Percentiles rank a stretch among this genome's conserved stretches.
Evolutionary conservation across 2,113 vertebrate genomes (phyloP).

Genomic region (Genyomyrus donnyi): DNA sequence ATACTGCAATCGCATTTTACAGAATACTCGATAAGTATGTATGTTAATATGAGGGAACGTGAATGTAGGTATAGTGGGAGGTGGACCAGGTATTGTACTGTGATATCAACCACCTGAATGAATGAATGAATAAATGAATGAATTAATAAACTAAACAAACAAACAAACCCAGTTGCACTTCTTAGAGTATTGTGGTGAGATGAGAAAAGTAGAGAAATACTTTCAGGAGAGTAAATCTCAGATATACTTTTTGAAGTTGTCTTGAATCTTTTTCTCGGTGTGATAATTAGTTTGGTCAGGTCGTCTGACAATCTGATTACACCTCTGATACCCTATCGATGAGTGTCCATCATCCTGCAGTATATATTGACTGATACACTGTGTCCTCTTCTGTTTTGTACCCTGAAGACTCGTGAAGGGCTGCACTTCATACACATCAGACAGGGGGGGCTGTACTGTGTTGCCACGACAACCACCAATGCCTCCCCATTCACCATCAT

Average conservation of each 20-base stretch:
- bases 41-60: not conserved
- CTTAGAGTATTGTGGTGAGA: not conserved
- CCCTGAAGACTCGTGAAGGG: conserved; percentile 56
- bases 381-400: not conserved
- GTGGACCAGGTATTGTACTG: not conserved
- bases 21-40: not conserved
- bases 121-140: not conserved
- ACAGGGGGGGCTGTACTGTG: conserved; percentile 76
- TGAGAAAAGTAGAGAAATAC: not conserved
- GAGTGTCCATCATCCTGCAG: not conserved
- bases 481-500: conserved; percentile 72
- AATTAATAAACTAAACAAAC: not conserved
- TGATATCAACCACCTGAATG: not conserved
- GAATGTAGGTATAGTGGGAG: not conserved
- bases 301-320: not conserved
- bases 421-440: conserved; percentile 72
- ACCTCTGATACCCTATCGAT: not conserved
- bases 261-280: not conserved
- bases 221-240: not conserved
- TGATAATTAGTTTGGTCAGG: not conserved
- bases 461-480: conserved; percentile 57
- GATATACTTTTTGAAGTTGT: not conserved
- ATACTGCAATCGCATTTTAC: not conserved
- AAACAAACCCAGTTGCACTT: not conserved
- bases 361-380: not conserved